These are phyloP conservation scores for Cheilosia variabilis DNA, from an alignment of 2,888 invertebrate species.

Conservation along the genomic window DNA sequence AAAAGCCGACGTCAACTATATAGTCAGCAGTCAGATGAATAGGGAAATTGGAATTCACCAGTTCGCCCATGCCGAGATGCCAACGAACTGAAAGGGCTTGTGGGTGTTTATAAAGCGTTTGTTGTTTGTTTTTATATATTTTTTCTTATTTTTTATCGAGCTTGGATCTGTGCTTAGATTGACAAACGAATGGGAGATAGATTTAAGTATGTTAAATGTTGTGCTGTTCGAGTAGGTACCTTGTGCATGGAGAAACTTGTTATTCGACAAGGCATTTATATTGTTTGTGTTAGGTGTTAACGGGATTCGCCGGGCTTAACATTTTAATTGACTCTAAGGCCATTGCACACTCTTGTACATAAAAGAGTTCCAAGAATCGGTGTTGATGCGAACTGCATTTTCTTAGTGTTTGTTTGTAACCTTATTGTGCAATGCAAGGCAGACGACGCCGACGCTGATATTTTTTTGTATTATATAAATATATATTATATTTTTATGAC, in stretches of 20 bases:
- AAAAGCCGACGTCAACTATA: slow-evolving; percentile 22
- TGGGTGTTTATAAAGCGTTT: slow-evolving; percentile 45
- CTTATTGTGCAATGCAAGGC: no score
- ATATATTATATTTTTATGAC: no score
- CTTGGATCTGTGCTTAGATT: slow-evolving; percentile 44
- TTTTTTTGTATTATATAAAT: no score
- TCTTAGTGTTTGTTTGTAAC: no score
- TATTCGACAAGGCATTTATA: slow-evolving; percentile 6
- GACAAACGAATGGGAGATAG: slow-evolving; percentile 34
- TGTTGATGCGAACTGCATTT: no score
- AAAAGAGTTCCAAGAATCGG: background rate
- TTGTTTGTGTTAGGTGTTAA: background rate
- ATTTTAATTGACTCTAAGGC: background rate
- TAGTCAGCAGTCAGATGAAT: slow-evolving; percentile 22
- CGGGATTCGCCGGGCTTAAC: background rate
- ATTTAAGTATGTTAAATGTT: slow-evolving; percentile 20
- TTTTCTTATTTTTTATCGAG: slow-evolving; percentile 28
- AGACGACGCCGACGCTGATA: no score
- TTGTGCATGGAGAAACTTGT: slow-evolving; percentile 32
- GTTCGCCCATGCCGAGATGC: slow-evolving; percentile 42
- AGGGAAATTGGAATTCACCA: slow-evolving; percentile 46
- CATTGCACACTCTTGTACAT: background rate
- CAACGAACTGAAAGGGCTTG: slow-evolving; percentile 64
- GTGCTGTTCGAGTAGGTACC: slow-evolving; percentile 2
- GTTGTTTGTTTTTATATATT: background rate